Evolutionary conservation across 2,797 vertebrate genomes (phyloP), one percentile per base, ranked within the genome.

Genomic region (Acestrorhynchus altus): DNA sequence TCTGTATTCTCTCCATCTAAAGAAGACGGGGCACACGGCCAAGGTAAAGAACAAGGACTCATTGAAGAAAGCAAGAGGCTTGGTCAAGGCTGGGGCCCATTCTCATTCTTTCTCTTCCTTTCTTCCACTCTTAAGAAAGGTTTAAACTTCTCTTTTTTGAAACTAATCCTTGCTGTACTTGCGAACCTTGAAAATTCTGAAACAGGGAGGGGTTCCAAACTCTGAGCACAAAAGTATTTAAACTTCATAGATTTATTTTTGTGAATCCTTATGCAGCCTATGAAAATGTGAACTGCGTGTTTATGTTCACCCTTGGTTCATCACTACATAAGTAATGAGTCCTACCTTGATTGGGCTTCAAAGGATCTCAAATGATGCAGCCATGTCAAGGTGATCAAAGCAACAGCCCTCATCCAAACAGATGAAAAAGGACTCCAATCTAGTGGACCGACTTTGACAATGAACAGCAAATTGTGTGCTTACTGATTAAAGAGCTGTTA

Each of bases 31-130:
- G 92, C 90, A 88, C 85, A 74, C 84, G 91, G 92, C 93, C 93
- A 93, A 92, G 87, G 86, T 80, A 82, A 91, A 92, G 92, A 91
- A 92, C 92, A 94, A 93, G 92, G 91, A 92, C 89, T 92, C 90
- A 93, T 91, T 93, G 88, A 94, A 89, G 88, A 89, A 91, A 91
- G 84, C 86, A 91, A 89, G 84, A 82, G 83, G 88, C 90, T 91
- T 90, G 87, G 88, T 90, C 84, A 87, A 92, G 89, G 88, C 80
- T 88, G 85, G 86, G 85, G 87, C 60, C 87, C 87, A 85, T 89
- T 91, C 86, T 90, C 79, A 83, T 83, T 57, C 81, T 78, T 71
- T 81, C 75, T 64, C 8, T 57, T 82, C 86, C 86, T 88, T 87
- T 85, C 86, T 87, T 65, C 39, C 39, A 15, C 1, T 47, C 44